Evolutionary conservation across 2,888 invertebrate genomes (phyloP).

Genomic region (Nipponacmea schrenckii): DNA sequence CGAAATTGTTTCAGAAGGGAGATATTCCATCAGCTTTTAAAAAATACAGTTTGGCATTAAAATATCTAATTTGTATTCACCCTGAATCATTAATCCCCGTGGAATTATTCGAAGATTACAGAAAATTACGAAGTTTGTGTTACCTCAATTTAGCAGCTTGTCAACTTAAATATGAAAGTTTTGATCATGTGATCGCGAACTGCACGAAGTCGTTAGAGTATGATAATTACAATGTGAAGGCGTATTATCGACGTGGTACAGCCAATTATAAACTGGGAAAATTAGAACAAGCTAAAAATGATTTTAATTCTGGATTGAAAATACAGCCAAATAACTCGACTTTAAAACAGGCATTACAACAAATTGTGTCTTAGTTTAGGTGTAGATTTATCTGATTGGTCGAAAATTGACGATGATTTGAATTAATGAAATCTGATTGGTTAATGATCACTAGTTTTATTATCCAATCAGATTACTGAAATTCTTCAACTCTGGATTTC

Average conservation of each 20-base stretch:
- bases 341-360: constrained; percentile 67
- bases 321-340: constrained; percentile 73
- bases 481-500: no score
- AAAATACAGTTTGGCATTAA: constrained; percentile 80
- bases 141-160: constrained; percentile 87
- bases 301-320: constrained; percentile 75
- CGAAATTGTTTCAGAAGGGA: constrained; percentile 75
- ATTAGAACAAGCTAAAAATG: constrained; percentile 61
- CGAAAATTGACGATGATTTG: no score
- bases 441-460: no score
- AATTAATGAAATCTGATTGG: no score
- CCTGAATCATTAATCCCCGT: constrained; percentile 25
- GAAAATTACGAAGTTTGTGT: constrained; percentile 65
- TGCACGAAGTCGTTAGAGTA: constrained; percentile 71
- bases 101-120: constrained; percentile 26
- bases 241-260: constrained; percentile 71
- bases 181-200: constrained; percentile 76
- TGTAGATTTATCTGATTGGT: no score
- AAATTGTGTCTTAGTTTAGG: no score
- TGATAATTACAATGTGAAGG: constrained; percentile 70
- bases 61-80: constrained; percentile 73
- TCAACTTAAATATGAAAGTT: constrained; percentile 78
- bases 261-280: constrained; percentile 67
- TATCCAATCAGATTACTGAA: no score
- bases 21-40: constrained; percentile 78